Percentiles rank a stretch among this genome's conserved stretches.
phyloP scores from a whole-genome alignment of 2,113 vertebrate species.

The Antennarius striatus region DNA sequence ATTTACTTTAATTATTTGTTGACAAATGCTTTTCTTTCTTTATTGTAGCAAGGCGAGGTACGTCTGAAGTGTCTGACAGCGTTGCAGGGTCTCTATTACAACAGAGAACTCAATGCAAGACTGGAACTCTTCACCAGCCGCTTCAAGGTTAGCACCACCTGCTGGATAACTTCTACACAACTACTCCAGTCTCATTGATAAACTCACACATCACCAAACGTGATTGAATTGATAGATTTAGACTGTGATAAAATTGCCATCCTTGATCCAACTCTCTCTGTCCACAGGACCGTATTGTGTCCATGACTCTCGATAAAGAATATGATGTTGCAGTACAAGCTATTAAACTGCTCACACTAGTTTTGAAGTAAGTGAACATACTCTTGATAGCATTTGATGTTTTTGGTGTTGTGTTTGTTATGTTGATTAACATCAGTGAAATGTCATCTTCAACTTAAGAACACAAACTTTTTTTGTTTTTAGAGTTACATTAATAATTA shows the following conservation, averaged over 20 bases:
- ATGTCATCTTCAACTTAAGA: neutral
- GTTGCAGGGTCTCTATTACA: constrained; percentile 98
- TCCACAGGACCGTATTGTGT: constrained; percentile 94
- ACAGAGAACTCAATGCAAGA: constrained; percentile 97
- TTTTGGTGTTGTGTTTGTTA: neutral
- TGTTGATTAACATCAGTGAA: neutral
- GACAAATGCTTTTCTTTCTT: neutral
- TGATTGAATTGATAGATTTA: neutral
- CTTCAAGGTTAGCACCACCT: constrained; percentile 89
- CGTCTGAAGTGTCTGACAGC: constrained; percentile 98
- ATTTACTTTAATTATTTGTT: too few species aligned
- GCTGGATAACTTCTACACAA: constrained; percentile 48
- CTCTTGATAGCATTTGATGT: neutral
- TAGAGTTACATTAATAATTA: neutral
- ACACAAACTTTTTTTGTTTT: neutral
- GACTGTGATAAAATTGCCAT: neutral
- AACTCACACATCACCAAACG: neutral
- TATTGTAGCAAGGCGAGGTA: constrained; percentile 94
- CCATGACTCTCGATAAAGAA: constrained; percentile 99
- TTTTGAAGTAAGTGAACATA: constrained; percentile 93
- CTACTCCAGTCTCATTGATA: constrained; percentile 1
- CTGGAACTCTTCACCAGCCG: constrained; percentile 98
- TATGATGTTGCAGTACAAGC: constrained; percentile 99
- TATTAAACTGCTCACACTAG: constrained; percentile 97
- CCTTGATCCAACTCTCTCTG: constrained; percentile 13